A percentile compares a stretch with the other conserved stretches of the same genome.
These are phyloP conservation scores for Micrasema minimum DNA, from an alignment of 1,140 invertebrate genomes.

Conservation along the genomic window DNA sequence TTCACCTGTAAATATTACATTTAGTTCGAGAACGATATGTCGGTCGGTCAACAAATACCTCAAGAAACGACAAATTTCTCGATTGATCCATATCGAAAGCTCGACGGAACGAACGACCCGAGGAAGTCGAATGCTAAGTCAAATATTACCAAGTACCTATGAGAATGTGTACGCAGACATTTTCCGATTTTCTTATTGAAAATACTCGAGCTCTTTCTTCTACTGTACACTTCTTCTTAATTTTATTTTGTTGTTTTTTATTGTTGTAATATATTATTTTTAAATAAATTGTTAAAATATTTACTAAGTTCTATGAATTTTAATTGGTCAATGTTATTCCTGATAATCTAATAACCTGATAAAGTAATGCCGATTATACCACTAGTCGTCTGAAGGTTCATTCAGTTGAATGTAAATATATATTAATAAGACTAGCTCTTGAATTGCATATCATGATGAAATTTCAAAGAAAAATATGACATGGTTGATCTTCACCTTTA, in stretches of 20 bases:
- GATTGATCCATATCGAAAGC: background rate
- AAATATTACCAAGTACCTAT: conserved; percentile 37
- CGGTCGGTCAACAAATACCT: background rate
- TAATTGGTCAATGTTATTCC: too few relatives aligned
- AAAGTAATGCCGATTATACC: too few relatives aligned
- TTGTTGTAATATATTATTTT: conserved; percentile 35
- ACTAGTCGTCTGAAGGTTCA: too few relatives aligned
- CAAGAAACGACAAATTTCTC: background rate
- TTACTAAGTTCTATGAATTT: background rate
- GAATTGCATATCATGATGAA: too few relatives aligned
- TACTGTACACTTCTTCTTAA: conserved; percentile 31
- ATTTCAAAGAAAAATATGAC: too few relatives aligned
- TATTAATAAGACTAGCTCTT: too few relatives aligned
- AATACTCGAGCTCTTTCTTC: conserved; percentile 19
- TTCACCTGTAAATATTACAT: conserved; percentile 30
- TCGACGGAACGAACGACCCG: conserved; percentile 35
- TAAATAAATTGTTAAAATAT: conserved; percentile 30
- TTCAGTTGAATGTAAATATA: too few relatives aligned
- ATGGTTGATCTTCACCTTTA: too few relatives aligned
- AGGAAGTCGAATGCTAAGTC: conserved; percentile 23
- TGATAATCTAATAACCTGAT: too few relatives aligned
- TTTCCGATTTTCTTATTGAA: background rate
- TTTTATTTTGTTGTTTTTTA: conserved; percentile 25
- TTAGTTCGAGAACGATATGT: conserved; percentile 7
- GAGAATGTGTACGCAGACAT: conserved; percentile 24